Percentiles rank a stretch among this genome's conserved stretches.
These are phyloP conservation scores for Podocnemis expansa DNA, from an alignment of 2,113 vertebrate genomes.

Conservation along the genomic window DNA sequence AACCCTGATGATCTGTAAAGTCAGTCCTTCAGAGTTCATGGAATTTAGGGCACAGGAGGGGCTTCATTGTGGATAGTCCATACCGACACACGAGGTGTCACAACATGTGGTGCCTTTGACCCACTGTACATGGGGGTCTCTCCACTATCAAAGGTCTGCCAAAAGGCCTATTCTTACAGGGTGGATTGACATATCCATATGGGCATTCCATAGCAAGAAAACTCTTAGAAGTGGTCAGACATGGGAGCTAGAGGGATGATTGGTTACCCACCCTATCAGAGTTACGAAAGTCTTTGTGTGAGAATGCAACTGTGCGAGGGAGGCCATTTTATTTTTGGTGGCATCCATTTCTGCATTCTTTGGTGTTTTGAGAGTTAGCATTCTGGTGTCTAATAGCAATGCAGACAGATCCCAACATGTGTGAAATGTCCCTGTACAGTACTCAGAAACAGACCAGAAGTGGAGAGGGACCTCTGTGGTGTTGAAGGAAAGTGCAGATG, in stretches of 20 bases:
- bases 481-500: not conserved
- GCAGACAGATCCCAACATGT: not conserved
- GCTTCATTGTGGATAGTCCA: not conserved
- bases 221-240: not conserved
- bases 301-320: not conserved
- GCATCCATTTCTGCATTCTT: not conserved
- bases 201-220: not conserved
- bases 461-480: not conserved
- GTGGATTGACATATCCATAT: not conserved
- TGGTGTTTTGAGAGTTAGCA: not conserved
- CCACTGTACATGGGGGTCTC: not conserved
- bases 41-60: not conserved
- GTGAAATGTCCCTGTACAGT: not conserved
- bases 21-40: not conserved
- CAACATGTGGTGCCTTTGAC: not conserved
- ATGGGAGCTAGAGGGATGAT: not conserved
- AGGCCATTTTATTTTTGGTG: too few relatives aligned
- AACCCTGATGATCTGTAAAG: not conserved
- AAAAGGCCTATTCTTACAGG: not conserved
- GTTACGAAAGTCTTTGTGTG: not conserved
- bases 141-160: not conserved
- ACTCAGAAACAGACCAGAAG: not conserved
- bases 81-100: not conserved
- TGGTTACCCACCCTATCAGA: not conserved
- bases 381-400: not conserved